Base-by-base conservation (phyloP, 1,140 invertebrate species). In the Helicorthomorpha holstii region DNA sequence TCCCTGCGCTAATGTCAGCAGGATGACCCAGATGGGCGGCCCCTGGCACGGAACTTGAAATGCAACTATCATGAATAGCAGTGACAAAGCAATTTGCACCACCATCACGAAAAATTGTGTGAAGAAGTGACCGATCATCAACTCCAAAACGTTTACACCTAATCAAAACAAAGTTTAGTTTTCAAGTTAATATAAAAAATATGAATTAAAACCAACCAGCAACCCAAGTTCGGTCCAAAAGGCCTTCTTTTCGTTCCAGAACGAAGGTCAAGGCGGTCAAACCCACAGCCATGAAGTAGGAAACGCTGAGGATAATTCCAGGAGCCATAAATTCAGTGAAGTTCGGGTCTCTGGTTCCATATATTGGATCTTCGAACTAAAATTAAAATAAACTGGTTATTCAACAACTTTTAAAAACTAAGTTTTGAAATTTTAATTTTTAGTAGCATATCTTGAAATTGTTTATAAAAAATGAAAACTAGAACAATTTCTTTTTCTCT, bases 251-350 rank as follows among this genome's bases (percentile, higher is more conserved):
- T 56, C 86, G 76, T 64, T 96, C 92, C 51, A 92, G 81, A 45
- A 96, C 83, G 63, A 96, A 78, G 1, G 84, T 81, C 14, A 91
- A 84, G 2, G 89, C 89, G 14, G 90, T 95, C 48, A 95, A 66
- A n/a, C 89, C 89, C 16, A 93, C 87, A 22, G 91, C 88, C 69
- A 94, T 75, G 75, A 95, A 93, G 73, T 92, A 95, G 1, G 91
- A 85, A 61, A 94, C 93, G n/a, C 88, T 92, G 55, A 94, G 69
- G 62, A 94, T 90, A 50, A 95, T 83, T 58, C 91, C 91, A 34
- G 91, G 90, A 26, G 90, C 89, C 56, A 93, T 91, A 67, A 95
- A 96, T 67, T 62, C 59, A 1, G 59, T 61, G 47, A 61, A 60
- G 21, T 53, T 57, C 2, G 58, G 56, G n/a, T 52, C 49, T 29